Base-by-base conservation (phyloP, 64 coral and sea anemone genomes). In the Cladopsammia gracilis region DNA sequence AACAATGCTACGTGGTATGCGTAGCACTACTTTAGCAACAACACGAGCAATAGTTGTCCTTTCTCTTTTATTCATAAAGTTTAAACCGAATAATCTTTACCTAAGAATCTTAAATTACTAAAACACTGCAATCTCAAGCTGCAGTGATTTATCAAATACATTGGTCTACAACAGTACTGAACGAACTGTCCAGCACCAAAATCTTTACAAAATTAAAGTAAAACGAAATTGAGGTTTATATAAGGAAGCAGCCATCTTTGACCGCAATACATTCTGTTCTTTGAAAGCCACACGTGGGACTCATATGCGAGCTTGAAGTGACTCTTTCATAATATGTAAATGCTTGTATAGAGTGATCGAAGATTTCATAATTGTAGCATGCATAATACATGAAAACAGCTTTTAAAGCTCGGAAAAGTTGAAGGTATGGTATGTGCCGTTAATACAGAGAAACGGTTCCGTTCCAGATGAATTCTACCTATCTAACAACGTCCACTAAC, bases 41-140 rank as follows among this genome's bases (percentile, higher is more conserved):
- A 56, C 7, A 6, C 7, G 23, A 25, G 18, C 4, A 6, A 1
- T 1, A 23, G 23, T 25, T 73, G 45, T 11, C 22, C 46, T 65
- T n/a, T 65, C 62, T 25, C 11, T 84, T 84, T 84, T 84, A 66
- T 84, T 84, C 80, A 24, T 67, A 84, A 75, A 20, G 72, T 20
- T 75, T 49, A 50, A 66, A 84, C 62, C 42, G 80, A 67, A 84
- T 62, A 64, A 48, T 25, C 26, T 67, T 84, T 25, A 68, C 45
- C 80, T 48, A 77, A 56, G 75, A 77, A 77, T 76, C n/a, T 76
- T 76, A 76, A 19, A 48, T 0, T 13, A 83, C 26, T 84, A 67
- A 84, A 75, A 75, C 46, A 6, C 44, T 24, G 62, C 19, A 84
- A 84, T 84, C 52, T 50, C 13, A 80, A 80, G 22, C 12, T 54